Percentiles rank a stretch among this genome's conserved stretches.
Conservation (phyloP, 2,113 vertebrate species). For the Chlorodrepanis virens region DNA sequence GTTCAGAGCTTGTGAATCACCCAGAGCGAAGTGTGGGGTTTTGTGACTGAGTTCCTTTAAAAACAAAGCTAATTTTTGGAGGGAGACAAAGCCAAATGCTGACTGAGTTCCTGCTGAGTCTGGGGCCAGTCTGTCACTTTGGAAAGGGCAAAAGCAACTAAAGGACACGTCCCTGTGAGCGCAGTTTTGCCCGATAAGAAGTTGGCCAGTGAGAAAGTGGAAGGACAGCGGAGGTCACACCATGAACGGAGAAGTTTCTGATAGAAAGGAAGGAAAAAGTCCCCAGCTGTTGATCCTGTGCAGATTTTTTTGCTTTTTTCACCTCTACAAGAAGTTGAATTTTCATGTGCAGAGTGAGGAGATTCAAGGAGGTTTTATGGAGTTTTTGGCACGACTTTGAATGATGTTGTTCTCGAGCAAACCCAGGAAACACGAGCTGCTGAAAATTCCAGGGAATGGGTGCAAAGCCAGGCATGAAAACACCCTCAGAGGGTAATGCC, state of each 20-base stretch:
- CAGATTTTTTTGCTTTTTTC: background rate
- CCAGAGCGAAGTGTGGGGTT: rapidly evolving
- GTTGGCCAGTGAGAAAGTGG: background rate
- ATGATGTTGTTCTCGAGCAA: background rate
- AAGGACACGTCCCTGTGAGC: background rate
- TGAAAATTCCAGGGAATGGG: background rate
- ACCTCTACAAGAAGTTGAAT: background rate
- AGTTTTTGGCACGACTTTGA: background rate
- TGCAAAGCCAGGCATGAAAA: background rate
- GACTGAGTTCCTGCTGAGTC: background rate
- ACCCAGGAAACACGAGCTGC: background rate
- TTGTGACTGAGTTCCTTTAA: background rate
- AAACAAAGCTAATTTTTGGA: background rate
- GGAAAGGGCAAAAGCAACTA: background rate
- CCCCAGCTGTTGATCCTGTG: background rate
- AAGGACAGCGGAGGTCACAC: background rate
- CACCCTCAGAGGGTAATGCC: background rate
- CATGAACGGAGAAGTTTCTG: background rate
- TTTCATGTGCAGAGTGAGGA: background rate
- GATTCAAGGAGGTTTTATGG: background rate
- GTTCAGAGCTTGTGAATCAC: background rate
- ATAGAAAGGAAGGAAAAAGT: background rate
- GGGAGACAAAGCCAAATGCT: background rate
- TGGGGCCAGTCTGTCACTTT: background rate
- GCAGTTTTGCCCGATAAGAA: background rate